phyloP scores from a whole-genome alignment of 1,140 invertebrate species.

The Zophobas atratus region DNA sequence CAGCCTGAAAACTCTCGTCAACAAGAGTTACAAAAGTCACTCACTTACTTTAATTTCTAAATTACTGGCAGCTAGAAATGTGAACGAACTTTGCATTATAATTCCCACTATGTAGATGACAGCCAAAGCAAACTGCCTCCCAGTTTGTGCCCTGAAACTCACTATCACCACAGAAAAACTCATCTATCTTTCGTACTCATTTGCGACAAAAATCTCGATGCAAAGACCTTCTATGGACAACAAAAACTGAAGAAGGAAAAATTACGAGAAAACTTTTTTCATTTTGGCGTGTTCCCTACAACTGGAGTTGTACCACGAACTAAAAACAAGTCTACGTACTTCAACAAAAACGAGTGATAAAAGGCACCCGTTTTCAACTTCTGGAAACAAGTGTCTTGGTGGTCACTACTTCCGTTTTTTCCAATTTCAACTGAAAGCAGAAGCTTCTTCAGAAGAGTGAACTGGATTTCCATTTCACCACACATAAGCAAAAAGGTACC shows the following conservation, averaged over 20 bases:
- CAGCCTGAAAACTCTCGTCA: constrained; percentile 17
- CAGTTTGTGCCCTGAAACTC: constrained; percentile 5
- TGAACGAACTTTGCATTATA: constrained; percentile 18
- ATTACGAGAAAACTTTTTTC: constrained; percentile 5
- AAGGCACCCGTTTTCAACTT: neutral
- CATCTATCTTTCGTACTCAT: neutral
- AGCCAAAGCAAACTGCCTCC: neutral
- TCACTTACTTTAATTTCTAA: constrained; percentile 4
- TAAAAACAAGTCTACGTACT: neutral
- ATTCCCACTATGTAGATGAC: constrained; percentile 1
- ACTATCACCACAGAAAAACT: neutral
- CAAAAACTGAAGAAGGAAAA: constrained; percentile 12
- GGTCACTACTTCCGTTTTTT: neutral
- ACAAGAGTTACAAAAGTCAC: neutral
- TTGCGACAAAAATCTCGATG: constrained; percentile 8
- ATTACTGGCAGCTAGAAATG: constrained; percentile 11
- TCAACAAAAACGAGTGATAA: neutral
- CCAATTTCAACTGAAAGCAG: neutral
- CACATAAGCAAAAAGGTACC: constrained; percentile 1
- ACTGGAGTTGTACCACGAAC: neutral
- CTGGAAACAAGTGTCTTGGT: neutral
- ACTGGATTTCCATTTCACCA: constrained; percentile 2
- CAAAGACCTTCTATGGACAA: neutral
- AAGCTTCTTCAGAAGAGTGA: neutral
- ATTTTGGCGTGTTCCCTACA: constrained; percentile 9